These are phyloP conservation scores for Synergus laeviventris DNA, from an alignment of 2,888 invertebrate genomes.

Conservation along the genomic window DNA sequence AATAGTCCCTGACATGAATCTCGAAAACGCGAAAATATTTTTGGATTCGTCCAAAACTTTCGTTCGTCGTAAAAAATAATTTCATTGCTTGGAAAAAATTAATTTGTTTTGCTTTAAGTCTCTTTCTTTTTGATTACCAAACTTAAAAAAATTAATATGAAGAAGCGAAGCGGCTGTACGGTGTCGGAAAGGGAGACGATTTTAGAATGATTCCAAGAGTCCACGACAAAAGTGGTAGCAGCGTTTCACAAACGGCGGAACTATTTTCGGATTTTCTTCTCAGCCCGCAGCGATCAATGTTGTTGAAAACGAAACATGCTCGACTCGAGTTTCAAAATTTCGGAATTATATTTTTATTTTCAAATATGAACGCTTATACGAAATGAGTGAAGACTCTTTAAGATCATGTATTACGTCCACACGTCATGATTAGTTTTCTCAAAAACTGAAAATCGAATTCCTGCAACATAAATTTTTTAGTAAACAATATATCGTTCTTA, in stretches of 20 bases:
- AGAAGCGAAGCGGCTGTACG: background rate
- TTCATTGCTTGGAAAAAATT: background rate
- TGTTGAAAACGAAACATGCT: background rate
- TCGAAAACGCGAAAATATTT: background rate
- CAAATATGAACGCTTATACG: background rate
- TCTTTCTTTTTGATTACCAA: background rate
- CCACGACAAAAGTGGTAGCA: constrained; percentile 12
- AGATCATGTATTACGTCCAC: too few species aligned
- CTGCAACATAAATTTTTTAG: too few species aligned
- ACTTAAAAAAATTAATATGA: background rate
- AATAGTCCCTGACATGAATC: constrained; percentile 8
- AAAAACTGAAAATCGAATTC: too few species aligned
- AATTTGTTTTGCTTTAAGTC: background rate
- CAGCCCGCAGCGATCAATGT: constrained; percentile 12
- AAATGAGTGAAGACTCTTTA: too few species aligned
- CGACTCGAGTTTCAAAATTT: background rate
- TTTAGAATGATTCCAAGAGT: background rate
- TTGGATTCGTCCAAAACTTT: background rate
- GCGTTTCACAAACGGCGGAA: constrained; percentile 10
- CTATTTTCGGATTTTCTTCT: constrained; percentile 17
- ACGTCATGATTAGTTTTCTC: too few species aligned
- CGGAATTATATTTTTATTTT: constrained; percentile 1
- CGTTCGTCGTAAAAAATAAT: background rate
- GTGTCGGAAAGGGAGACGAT: background rate
- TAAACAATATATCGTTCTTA: too few species aligned